Evolutionary conservation across 2,113 vertebrate genomes (phyloP), one percentile per base, ranked within the genome.

Genomic region (Myotis yumanensis): DNA sequence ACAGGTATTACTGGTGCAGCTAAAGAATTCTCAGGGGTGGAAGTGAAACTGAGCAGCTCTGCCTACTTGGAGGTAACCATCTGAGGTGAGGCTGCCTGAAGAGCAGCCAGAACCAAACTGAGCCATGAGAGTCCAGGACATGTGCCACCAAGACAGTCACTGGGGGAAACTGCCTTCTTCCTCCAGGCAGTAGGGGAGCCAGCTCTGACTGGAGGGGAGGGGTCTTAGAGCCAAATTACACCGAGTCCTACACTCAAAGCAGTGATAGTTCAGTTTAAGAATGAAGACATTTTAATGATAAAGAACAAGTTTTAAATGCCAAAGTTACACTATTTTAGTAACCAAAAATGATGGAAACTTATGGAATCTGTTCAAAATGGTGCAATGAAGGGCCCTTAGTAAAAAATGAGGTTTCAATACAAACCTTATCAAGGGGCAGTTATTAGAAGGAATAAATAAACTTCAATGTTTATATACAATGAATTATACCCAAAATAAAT

Each of bases 111-210:
- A 68, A 28, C n/a, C n/a, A 37, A 46, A 12, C 37, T 25, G 40
- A 75, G 40, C 20, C 51, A 20, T 0, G 0, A 7, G 14, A 32
- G 37, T 30, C 30, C n/a, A 43, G 15, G 43, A 10, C 37, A 20
- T 0, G 4, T 30, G 17, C 79, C 32, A 59, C 5, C 6, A 0
- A 7, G 48, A 73, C 40, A 46, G 14, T 30, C 59, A 37, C 0
- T 57, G 54, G 28, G 1, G 12, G 28, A 86, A 35, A 28, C 15
- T 15, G 28, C 37, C 59, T 23, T 4, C 25, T 57, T 59, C 37
- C 40, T 35, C 40, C 25, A 0, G 16, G 5, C 17, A 14, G 4
- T 12, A 1, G 2, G 46, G 2, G 14, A 18, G 32, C 30, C 30
- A 35, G 5, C 37, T 59, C 37, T 86, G 12, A 43, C 7, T 28